phyloP scores from a whole-genome alignment of 2,888 invertebrate species.

The Punctoribates punctum region DNA sequence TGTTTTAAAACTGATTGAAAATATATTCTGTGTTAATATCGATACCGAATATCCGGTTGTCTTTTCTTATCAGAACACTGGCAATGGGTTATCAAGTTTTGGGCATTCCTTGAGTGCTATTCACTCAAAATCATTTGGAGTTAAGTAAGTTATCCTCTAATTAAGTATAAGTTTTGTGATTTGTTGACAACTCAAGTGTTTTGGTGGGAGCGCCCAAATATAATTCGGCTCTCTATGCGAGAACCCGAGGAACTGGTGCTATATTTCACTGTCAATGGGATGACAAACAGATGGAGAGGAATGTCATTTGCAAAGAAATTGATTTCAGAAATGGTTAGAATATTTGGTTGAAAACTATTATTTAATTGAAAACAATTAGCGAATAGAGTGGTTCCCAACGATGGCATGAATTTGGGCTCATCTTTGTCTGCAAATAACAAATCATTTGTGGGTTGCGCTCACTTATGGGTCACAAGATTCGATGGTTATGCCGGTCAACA shows the following conservation, averaged over 20 bases:
- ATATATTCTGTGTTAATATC: neutral
- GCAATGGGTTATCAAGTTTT: neutral
- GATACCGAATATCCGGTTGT: slow-evolving; percentile 11
- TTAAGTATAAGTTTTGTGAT: neutral
- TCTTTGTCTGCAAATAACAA: neutral
- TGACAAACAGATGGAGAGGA: neutral
- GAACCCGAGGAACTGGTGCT: neutral
- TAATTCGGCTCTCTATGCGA: neutral
- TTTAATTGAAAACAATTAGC: neutral
- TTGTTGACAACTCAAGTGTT: neutral
- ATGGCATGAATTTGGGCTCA: slow-evolving; percentile 1
- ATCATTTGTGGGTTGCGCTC: neutral
- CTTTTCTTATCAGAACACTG: neutral
- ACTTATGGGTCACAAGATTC: neutral
- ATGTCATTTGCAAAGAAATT: neutral
- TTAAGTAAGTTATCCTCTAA: neutral
- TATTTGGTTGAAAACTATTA: neutral
- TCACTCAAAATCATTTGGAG: neutral
- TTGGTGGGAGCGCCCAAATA: slow-evolving; percentile 9
- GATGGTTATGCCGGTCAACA: neutral
- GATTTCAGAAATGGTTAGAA: neutral
- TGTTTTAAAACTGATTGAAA: neutral
- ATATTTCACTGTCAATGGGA: slow-evolving; percentile 3
- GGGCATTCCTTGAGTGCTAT: slow-evolving; percentile 1
- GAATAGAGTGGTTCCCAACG: neutral